Base-by-base conservation (phyloP, 2,888 invertebrate species). In the Perdita meconis region DNA sequence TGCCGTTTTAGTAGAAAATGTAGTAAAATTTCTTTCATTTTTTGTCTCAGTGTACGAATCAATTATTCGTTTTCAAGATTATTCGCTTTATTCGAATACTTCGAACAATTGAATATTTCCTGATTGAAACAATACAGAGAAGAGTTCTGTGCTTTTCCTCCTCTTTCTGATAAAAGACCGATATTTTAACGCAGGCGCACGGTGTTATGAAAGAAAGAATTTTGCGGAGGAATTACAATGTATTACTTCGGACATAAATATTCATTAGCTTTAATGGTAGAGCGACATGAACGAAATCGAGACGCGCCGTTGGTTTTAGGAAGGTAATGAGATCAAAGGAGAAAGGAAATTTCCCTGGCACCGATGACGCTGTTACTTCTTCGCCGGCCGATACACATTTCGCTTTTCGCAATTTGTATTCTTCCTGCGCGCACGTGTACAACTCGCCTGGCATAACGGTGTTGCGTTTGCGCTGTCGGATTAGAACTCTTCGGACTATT, bases 261-360 rank as follows among this genome's bases (percentile, higher is more conserved):
- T 53, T 42, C 19, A 30, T 64, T n/a, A 55, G 1, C 1, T 5
- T 38, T 51, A 42, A n/a, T 60, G 26, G n/a, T 36, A 19, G 2
- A 50, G 36, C 36, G 5, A 50, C n/a, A 26, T 5, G 19, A 70
- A 47, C 10, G 26, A 10, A 10, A 47, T 40, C 42, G 44, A 26
- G 8, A 13, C 24, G 56, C 26, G 6, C 38, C 50, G 55, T 47
- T 40, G 53, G 44, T 64, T 59, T 59, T 47, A 53, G 16, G 26
- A 19, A 30, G 36, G 69, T 67, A 67, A 59, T 66, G 72, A 78
- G 70, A 75, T 69, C 67, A 51, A 34, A 59, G 73, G 81, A 83
- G 83, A 83, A 83, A 83, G 83, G 81, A 76, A 83, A 53, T 53
- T 53, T 53, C 40, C 51, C 42, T 53, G 34, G 8, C 16, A 42